These are phyloP conservation scores for Dicycla oo DNA, from an alignment of 2,888 invertebrate genomes.

Conservation along the genomic window DNA sequence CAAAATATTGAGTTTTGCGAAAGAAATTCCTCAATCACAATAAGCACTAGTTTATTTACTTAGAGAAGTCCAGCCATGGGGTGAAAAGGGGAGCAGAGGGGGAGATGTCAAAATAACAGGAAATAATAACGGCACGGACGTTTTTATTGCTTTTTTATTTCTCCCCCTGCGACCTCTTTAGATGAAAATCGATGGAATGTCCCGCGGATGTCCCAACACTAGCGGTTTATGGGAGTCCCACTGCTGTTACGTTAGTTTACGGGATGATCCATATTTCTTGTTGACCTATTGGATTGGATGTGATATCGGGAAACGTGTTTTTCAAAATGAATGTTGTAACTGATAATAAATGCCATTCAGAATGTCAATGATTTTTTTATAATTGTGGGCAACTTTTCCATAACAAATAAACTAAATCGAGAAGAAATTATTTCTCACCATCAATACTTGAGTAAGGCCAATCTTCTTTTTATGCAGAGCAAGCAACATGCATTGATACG, in stretches of 20 bases:
- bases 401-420: not conserved
- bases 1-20: not conserved
- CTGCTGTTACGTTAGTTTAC: constrained; percentile 24
- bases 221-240: constrained; percentile 42
- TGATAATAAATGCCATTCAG: not conserved
- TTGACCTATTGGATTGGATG: not conserved
- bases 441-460: not conserved
- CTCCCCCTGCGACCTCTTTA: constrained; percentile 56
- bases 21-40: constrained; percentile 16
- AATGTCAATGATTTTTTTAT: not conserved
- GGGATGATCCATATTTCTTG: constrained; percentile 39
- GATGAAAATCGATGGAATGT: constrained; percentile 46
- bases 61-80: constrained; percentile 33
- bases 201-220: constrained; percentile 44
- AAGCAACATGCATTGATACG: not conserved
- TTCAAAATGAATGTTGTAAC: constrained; percentile 18
- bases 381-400: not conserved
- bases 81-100: constrained; percentile 2
- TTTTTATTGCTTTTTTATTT: constrained; percentile 71
- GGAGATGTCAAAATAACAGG: constrained; percentile 68
- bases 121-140: constrained; percentile 67
- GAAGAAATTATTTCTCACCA: not conserved
- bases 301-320: constrained; percentile 23
- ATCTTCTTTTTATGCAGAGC: not conserved
- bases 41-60: constrained; percentile 45